Conservation (phyloP, 2,797 vertebrate species). For the Coregonus sp. region DNA sequence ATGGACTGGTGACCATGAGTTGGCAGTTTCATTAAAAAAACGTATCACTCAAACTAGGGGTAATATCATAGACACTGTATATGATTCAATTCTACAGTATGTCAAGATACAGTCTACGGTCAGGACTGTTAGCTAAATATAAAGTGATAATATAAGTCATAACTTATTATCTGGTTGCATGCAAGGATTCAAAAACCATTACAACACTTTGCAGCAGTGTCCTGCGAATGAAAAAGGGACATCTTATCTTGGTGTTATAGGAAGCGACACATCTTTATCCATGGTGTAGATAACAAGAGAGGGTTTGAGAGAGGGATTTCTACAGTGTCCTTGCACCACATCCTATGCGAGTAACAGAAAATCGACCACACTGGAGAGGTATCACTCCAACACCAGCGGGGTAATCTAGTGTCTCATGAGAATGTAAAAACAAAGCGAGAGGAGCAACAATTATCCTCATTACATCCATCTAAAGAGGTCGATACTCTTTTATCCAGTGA, state of each 20-base stretch:
- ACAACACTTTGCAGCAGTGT: neutral
- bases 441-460: slow-evolving; percentile 60
- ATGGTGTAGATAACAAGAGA: neutral
- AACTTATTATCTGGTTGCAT: neutral
- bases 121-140: neutral
- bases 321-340: slow-evolving; percentile 6
- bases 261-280: slow-evolving; percentile 37
- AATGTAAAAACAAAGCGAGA: slow-evolving; percentile 17
- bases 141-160: neutral
- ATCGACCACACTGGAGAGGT: slow-evolving; percentile 66
- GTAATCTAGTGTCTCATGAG: slow-evolving; percentile 1
- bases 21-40: neutral
- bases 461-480: slow-evolving; percentile 88
- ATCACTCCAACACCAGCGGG: slow-evolving; percentile 59
- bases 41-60: neutral
- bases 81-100: too few relatives aligned
- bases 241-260: neutral
- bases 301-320: neutral
- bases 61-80: too few relatives aligned
- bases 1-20: neutral
- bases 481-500: slow-evolving; percentile 91
- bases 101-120: too few relatives aligned
- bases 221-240: neutral
- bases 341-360: slow-evolving; percentile 52
- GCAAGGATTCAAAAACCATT: neutral